Conservation (phyloP, 2,888 invertebrate species). For the Melanotus villosus region DNA sequence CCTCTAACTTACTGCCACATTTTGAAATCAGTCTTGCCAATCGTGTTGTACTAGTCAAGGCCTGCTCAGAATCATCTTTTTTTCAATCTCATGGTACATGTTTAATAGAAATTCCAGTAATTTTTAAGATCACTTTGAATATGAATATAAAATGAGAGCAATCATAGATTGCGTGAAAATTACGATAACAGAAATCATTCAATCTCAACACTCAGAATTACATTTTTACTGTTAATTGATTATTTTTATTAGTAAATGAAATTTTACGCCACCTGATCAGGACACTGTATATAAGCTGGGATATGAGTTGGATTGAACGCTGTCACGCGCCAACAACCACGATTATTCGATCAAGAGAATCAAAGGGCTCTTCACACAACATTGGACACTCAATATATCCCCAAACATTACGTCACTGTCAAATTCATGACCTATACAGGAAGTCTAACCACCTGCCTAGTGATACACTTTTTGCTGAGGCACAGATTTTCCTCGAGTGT, state of each 20-base stretch:
- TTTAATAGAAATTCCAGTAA: no score
- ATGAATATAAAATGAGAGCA: no score
- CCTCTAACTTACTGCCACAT: no score
- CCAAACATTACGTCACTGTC: constrained; percentile 47
- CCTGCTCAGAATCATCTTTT: no score
- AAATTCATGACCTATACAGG: constrained; percentile 43
- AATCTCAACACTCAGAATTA: no score
- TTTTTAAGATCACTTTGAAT: no score
- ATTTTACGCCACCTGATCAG: constrained; percentile 10
- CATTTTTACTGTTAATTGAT: no score
- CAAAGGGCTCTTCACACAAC: constrained; percentile 56
- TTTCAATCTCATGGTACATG: no score
- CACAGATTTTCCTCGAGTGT: neutral
- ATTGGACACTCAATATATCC: constrained; percentile 48
- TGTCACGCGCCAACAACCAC: constrained; percentile 46
- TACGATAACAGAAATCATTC: no score
- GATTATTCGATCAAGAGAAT: constrained; percentile 45
- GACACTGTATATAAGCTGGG: constrained; percentile 34
- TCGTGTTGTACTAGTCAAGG: no score
- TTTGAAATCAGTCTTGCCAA: no score
- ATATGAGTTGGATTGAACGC: constrained; percentile 43
- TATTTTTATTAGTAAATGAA: neutral
- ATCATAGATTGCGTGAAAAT: no score
- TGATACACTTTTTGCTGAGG: neutral
- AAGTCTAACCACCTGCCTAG: constrained; percentile 10